These are phyloP conservation scores for Zosterops pallidus DNA, from an alignment of 2,113 vertebrate genomes.

Conservation along the genomic window DNA sequence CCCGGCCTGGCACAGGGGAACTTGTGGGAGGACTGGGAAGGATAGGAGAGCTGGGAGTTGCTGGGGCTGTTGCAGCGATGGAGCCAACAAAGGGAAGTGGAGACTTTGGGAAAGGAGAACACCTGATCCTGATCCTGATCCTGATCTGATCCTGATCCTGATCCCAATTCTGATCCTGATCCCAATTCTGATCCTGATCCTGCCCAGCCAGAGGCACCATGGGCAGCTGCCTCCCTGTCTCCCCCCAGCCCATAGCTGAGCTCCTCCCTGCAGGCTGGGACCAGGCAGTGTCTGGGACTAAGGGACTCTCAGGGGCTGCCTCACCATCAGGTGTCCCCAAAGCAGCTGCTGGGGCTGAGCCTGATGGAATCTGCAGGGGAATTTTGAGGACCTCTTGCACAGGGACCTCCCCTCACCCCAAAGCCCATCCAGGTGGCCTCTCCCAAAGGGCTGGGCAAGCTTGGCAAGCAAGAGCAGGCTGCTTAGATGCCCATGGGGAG, in stretches of 20 bases:
- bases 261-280: too few species aligned
- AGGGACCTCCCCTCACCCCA: not conserved
- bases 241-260: not conserved
- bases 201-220: not conserved
- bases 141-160: not conserved
- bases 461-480: constrained; percentile 19
- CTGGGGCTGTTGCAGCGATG: accelerated
- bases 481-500: not conserved
- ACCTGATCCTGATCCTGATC: not conserved
- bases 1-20: not conserved
- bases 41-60: accelerated
- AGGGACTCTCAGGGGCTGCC: not conserved
- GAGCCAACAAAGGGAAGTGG: not conserved
- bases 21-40: not conserved
- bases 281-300: not conserved
- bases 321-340: not conserved
- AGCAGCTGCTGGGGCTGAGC: not conserved
- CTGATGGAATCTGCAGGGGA: not conserved
- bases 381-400: not conserved
- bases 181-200: not conserved
- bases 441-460: not conserved
- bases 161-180: not conserved
- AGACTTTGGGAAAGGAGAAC: not conserved
- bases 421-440: not conserved
- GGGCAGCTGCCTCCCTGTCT: not conserved